These are phyloP conservation scores for Venturia canescens DNA, from an alignment of 1,140 invertebrate genomes.

Conservation along the genomic window DNA sequence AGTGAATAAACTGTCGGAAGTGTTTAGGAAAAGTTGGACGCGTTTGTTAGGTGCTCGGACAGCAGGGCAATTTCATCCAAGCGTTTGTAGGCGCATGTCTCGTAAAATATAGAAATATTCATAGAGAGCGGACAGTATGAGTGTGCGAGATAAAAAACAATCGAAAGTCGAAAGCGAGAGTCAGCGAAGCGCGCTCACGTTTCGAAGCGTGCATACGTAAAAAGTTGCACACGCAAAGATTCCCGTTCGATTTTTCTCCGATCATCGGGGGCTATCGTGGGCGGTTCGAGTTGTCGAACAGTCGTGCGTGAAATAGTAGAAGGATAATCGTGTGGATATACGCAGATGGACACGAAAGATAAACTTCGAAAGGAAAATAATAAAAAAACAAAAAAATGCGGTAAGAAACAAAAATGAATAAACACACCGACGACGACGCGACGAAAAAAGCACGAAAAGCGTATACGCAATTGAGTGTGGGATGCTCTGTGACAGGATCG, in stretches of 20 bases:
- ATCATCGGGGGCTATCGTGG: background rate
- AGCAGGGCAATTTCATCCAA: constrained; percentile 1
- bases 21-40: background rate
- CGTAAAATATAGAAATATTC: background rate
- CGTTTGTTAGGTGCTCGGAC: background rate
- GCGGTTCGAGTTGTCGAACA: constrained; percentile 13
- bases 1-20: too few relatives aligned
- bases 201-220: background rate
- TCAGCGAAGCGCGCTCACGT: constrained; percentile 4
- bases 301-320: constrained; percentile 28
- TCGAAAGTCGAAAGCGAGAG: constrained; percentile 48
- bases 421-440: background rate
- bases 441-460: background rate
- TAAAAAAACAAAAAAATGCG: background rate
- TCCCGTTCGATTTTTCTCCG: constrained; percentile 11
- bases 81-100: background rate
- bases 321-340: constrained; percentile 22
- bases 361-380: background rate
- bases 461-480: background rate
- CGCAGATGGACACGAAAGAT: constrained; percentile 18
- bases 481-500: background rate
- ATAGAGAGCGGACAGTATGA: background rate
- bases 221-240: constrained; percentile 2
- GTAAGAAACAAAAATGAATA: background rate
- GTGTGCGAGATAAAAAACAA: constrained; percentile 8